A percentile compares a stretch with the other conserved stretches of the same genome.
Evolutionary conservation across 2,888 invertebrate genomes (phyloP).

Genomic region (Tachina fera): DNA sequence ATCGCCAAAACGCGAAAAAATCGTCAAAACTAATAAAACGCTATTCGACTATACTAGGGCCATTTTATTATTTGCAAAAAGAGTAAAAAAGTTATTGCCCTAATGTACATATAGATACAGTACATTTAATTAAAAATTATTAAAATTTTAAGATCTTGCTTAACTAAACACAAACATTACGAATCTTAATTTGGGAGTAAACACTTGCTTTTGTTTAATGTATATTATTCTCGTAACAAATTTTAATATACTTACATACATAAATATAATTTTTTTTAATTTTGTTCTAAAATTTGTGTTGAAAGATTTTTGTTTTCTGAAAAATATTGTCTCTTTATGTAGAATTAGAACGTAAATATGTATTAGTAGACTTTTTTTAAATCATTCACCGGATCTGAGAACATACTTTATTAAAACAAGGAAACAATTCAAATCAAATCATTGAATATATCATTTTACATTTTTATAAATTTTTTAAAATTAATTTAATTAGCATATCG

Average conservation of each 20-base stretch:
- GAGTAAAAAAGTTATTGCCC: too few relatives aligned
- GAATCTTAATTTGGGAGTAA: neutral
- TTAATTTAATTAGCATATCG: slow-evolving; percentile 87
- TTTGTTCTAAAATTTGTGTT: slow-evolving; percentile 31
- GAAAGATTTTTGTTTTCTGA: slow-evolving; percentile 8
- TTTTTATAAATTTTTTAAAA: slow-evolving; percentile 56
- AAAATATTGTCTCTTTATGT: neutral
- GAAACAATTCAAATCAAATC: slow-evolving; percentile 10
- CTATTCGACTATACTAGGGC: too few relatives aligned
- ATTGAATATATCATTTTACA: slow-evolving; percentile 54
- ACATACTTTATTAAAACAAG: slow-evolving; percentile 20
- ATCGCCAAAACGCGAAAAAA: too few relatives aligned
- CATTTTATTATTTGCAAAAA: too few relatives aligned
- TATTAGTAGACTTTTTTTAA: slow-evolving; percentile 3
- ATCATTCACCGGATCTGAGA: slow-evolving; percentile 21
- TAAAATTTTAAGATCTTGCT: neutral
- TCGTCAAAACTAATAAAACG: too few relatives aligned
- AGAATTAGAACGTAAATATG: slow-evolving; percentile 7
- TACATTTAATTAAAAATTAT: neutral
- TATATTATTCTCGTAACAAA: slow-evolving; percentile 43
- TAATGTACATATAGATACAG: too few relatives aligned
- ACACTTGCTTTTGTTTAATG: slow-evolving; percentile 65
- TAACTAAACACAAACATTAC: neutral
- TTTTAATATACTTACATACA: neutral
- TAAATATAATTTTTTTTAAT: slow-evolving; percentile 14